phyloP scores from a whole-genome alignment of 2,888 invertebrate species.

The Eutolmus rufibarbis region DNA sequence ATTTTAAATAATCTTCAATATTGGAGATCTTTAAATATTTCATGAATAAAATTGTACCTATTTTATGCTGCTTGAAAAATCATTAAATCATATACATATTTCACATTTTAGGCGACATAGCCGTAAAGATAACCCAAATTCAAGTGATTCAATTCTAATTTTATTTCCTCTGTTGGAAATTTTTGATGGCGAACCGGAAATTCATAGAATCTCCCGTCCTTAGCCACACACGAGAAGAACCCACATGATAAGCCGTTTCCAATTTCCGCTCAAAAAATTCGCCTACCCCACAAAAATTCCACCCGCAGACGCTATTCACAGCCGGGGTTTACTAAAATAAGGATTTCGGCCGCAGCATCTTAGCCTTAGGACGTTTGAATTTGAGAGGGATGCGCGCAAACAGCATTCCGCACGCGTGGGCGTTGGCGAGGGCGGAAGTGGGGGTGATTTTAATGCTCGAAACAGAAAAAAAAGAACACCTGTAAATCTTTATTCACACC shows the following conservation, averaged over 20 bases:
- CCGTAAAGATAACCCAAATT: background rate
- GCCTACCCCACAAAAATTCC: background rate
- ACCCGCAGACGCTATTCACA: background rate
- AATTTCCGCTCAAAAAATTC: background rate
- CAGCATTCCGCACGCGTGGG: background rate
- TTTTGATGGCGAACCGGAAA: background rate
- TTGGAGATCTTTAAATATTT: background rate
- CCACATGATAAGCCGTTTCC: background rate
- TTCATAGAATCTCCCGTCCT: background rate
- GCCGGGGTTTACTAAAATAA: background rate
- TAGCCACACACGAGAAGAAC: background rate
- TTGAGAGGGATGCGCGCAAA: background rate
- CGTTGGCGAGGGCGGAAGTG: background rate
- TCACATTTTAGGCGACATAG: background rate
- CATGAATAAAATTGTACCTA: background rate
- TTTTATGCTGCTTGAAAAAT: background rate
- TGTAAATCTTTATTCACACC: background rate
- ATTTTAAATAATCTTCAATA: background rate
- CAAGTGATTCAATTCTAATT: constrained; percentile 20
- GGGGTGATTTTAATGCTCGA: background rate
- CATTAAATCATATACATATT: background rate
- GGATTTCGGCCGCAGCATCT: background rate
- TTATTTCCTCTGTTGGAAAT: constrained; percentile 4
- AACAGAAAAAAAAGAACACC: background rate
- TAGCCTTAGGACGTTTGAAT: background rate